A percentile compares a stretch with the other conserved stretches of the same genome.
phyloP scores from a whole-genome alignment of 2,113 vertebrate genomes.

The Tretioscincus oriximinensis region DNA sequence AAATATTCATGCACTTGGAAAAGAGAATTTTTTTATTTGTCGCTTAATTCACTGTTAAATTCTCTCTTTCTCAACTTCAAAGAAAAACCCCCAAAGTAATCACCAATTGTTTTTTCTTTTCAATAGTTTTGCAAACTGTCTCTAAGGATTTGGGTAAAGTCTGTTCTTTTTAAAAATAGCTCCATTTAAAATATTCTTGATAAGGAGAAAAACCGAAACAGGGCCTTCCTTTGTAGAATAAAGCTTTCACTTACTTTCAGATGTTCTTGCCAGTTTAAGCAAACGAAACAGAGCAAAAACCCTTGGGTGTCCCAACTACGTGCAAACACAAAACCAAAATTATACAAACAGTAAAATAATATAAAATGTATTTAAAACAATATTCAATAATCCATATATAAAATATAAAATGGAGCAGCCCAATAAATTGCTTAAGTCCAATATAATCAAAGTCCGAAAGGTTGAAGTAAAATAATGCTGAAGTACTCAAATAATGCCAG shows the following conservation, averaged over 20 bases:
- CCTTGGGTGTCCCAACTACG: too few species aligned
- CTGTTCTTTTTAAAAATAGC: neutral
- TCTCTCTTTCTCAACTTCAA: neutral
- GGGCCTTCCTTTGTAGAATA: neutral
- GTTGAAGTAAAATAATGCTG: too few species aligned
- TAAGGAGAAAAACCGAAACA: neutral
- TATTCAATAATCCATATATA: too few species aligned
- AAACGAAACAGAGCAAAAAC: too few species aligned
- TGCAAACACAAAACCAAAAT: too few species aligned
- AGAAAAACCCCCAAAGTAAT: neutral
- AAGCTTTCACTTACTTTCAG: neutral
- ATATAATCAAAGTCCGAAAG: too few species aligned
- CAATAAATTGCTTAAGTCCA: too few species aligned
- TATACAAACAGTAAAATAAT: too few species aligned
- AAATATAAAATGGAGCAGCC: too few species aligned
- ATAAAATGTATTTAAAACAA: too few species aligned
- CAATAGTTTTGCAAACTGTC: neutral
- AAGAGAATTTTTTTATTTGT: neutral
- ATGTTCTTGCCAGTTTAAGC: neutral
- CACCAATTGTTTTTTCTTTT: neutral
- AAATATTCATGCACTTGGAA: neutral
- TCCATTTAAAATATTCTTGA: neutral
- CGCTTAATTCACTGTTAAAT: too few species aligned
- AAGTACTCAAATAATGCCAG: too few species aligned
- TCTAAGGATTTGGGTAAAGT: neutral